phyloP scores from a whole-genome alignment of 2,797 vertebrate species.

The Channa striata region DNA sequence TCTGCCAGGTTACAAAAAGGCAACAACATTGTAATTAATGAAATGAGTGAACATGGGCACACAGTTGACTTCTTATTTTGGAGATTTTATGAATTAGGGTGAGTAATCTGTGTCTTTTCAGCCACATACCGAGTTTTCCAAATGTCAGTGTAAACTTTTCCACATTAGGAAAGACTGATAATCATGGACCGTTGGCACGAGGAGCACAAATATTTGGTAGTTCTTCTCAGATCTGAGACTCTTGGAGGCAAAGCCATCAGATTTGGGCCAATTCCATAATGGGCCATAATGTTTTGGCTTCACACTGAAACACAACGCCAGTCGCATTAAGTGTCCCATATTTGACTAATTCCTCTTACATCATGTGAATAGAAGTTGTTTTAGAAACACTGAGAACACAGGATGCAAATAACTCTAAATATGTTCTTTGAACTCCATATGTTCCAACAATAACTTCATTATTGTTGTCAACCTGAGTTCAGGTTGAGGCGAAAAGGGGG shows the following conservation, averaged over 20 bases:
- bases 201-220: not conserved
- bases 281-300: not conserved
- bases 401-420: not conserved
- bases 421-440: not conserved
- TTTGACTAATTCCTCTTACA: not conserved
- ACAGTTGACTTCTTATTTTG: not conserved
- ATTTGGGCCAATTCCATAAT: too few species aligned
- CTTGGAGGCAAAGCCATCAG: not conserved
- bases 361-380: not conserved
- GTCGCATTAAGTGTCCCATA: too few species aligned
- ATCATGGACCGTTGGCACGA: too few species aligned
- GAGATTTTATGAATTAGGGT: not conserved
- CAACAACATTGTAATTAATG: not conserved
- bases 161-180: too few species aligned
- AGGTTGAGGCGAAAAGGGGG: conserved; percentile 29
- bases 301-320: not conserved
- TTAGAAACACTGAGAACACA: not conserved
- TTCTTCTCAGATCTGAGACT: not conserved
- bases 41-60: not conserved
- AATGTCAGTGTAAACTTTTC: not conserved
- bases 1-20: not conserved
- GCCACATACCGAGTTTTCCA: not conserved
- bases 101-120: not conserved
- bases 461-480: conserved; percentile 35
- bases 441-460: too few species aligned